phyloP scores from a whole-genome alignment of 2,797 vertebrate species.

The Hippopotamyrus pictus region DNA sequence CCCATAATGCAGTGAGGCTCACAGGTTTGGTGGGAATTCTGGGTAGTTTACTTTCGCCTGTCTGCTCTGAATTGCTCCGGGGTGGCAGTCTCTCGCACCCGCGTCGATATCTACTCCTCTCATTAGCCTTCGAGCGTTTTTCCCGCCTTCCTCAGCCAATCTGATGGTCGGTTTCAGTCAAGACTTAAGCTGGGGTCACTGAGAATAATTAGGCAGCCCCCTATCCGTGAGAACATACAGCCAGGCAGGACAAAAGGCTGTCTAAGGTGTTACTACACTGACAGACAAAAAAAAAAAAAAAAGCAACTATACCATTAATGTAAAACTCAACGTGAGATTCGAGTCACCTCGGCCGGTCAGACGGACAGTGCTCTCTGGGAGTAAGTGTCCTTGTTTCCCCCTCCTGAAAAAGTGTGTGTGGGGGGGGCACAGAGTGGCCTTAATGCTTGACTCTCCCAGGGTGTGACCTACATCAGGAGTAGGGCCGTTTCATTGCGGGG shows the following conservation, averaged over 20 bases:
- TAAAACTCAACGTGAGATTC: neutral
- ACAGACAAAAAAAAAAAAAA: neutral
- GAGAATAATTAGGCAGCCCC: slow-evolving; percentile 33
- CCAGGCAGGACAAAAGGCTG: neutral
- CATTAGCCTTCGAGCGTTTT: neutral
- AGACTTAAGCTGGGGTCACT: slow-evolving; percentile 33
- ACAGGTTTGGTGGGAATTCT: neutral
- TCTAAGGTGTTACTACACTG: neutral
- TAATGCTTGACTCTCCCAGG: slow-evolving; percentile 58
- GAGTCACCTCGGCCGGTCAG: neutral
- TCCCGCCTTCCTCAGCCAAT: neutral
- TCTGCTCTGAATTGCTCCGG: neutral
- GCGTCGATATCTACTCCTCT: neutral
- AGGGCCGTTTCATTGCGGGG: slow-evolving; percentile 34
- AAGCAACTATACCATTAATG: neutral
- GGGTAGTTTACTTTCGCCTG: neutral
- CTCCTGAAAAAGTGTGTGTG: neutral
- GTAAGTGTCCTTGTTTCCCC: neutral
- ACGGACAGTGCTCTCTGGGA: neutral
- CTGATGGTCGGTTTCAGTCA: slow-evolving; percentile 9
- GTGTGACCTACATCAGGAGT: slow-evolving; percentile 59
- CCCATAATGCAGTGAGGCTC: neutral
- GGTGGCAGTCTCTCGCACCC: neutral
- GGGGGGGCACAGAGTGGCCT: slow-evolving; percentile 21
- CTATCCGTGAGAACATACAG: slow-evolving; percentile 21